These are phyloP conservation scores for Spialia ferax DNA, from an alignment of 2,888 invertebrate genomes.

Conservation along the genomic window DNA sequence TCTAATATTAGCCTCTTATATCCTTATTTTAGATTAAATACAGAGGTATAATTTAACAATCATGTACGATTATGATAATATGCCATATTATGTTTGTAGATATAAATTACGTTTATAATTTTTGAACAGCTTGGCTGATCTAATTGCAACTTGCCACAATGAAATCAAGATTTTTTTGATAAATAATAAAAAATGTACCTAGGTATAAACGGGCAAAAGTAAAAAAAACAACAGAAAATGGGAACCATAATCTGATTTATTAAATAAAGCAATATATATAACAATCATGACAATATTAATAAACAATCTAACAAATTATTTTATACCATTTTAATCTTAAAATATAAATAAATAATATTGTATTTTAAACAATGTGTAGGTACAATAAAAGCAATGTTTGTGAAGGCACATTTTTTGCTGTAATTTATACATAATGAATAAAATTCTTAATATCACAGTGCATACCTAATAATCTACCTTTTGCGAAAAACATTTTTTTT, in stretches of 20 bases:
- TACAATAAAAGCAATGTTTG: neutral
- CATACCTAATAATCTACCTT: conserved; percentile 20
- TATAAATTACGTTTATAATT: too few species aligned
- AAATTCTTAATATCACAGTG: conserved; percentile 33
- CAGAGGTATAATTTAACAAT: too few species aligned
- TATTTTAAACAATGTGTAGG: too few species aligned
- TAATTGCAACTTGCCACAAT: too few species aligned
- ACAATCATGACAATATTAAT: neutral
- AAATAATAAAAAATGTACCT: too few species aligned
- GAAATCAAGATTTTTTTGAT: too few species aligned
- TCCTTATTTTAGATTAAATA: too few species aligned
- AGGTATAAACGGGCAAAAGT: too few species aligned
- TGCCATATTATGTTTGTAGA: too few species aligned
- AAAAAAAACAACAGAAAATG: neutral
- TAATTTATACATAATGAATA: conserved; percentile 8
- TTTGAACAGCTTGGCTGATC: too few species aligned
- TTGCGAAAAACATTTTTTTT: conserved; percentile 1
- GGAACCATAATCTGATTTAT: neutral
- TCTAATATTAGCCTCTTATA: too few species aligned
- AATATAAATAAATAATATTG: neutral
- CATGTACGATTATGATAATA: too few species aligned
- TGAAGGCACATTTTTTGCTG: conserved; percentile 27
- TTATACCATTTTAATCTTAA: conserved; percentile 11
- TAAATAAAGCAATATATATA: neutral
- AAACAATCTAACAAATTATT: neutral